Base-by-base conservation (phyloP, 2,797 vertebrate genomes). In the Crocodylus rhombifer region DNA sequence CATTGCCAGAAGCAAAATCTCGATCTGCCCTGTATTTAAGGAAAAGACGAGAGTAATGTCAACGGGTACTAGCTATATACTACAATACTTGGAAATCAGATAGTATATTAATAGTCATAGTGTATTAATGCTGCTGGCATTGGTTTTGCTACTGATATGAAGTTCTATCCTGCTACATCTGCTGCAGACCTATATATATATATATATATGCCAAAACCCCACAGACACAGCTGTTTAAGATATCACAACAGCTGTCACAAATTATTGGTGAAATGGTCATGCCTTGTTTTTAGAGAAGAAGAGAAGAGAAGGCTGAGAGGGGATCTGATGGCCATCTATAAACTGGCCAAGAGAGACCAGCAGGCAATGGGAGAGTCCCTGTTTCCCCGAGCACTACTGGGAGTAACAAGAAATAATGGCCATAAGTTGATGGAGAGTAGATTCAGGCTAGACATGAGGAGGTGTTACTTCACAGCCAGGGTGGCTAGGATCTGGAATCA, bases 171-270 rank as follows among this genome's bases (percentile, higher is more conserved):
- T 21, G 42, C 21, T 36, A 17, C 15, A 51, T 5, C 65, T 14
- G 33, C 6, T 2, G n/a, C 14, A 15, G 33, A 82, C n/a, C 17
- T 82, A 42, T 33, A 69, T 7, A 42, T 7, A 42, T 7, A 42
- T 7, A 42, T 42, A 42, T 10, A 42, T 10, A 51, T 10, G 10
- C 42, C 42, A 51, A 51, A 51, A 51, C 42, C 42, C 42, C 42
- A 51, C 42, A 51, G 42, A 51, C 81, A 30, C 2, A 0, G 0
- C 23, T 16, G 63, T 13, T 61, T 2, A 10, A 71, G 17, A 5
- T 36, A 83, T 65, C 62, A 71, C 55, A 30, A 56, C 20, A 28
- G 71, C 57, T 67, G 55, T 14, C 82, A 58, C 51, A 36, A 0
- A 0, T 4, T 2, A 58, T 3, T 14, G 4, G 5, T 65, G 16